Base-by-base conservation (phyloP, 1,140 invertebrate species). In the Ooceraea biroi region DNA sequence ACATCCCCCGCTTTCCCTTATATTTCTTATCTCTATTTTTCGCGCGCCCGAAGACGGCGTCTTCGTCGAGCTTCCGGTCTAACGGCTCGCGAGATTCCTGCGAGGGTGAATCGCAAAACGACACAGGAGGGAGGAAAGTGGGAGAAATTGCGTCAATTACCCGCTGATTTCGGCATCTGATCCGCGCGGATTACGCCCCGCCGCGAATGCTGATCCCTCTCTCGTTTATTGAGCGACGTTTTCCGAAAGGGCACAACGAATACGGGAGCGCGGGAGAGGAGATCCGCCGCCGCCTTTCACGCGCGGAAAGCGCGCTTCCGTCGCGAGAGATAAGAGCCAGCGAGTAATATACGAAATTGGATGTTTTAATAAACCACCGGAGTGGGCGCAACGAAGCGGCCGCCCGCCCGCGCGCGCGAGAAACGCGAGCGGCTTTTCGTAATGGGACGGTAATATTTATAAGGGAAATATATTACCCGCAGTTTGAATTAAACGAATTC, bases 91-190 rank as follows among this genome's bases (percentile, higher is more conserved):
- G 63, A 66, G 63, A 88, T 89, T 61, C 84, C 83, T 61, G 19
- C 60, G 50, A 46, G 48, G 52, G 63, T 68, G 36, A 17, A 44
- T 78, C 22, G 36, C 50, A n/a, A 25, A 12, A 41, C 74, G 55
- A 52, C 52, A 11, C n/a, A n/a, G 7, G 10, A 11, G 1, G 8
- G 19, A 27, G 50, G n/a, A 66, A 66, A 83, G 74, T 58, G 87
- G 87, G 87, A 92, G 91, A 92, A 93, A 93, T 93, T 91, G 93
- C 93, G 92, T 93, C 94, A 94, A 94, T 94, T 94, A 94, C 91
- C 91, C 91, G 92, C 91, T 93, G 93, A 94, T 94, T 94, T 93
- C 88, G 88, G 88, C 91, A 91, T 91, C 89, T 84, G 90, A 93
- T 92, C 91, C 83, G 36, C 27, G 60, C 68, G 91, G 93, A 93